Conservation (phyloP, 2,888 invertebrate genomes). For the Elgonia sp. region DNA sequence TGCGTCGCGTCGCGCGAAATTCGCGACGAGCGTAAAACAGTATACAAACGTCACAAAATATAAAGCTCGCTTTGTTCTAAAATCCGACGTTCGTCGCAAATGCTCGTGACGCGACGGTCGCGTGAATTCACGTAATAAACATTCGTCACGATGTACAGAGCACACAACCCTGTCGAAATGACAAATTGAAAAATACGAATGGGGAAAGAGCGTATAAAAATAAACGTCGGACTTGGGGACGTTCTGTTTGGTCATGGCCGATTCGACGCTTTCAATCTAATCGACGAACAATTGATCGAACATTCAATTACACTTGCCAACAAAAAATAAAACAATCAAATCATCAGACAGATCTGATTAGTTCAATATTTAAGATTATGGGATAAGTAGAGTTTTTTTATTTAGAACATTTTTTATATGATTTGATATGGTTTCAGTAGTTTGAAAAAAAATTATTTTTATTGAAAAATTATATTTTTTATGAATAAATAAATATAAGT, state of each 20-base stretch:
- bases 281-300: slow-evolving; percentile 20
- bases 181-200: slow-evolving; percentile 55
- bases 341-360: too few relatives aligned
- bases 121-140: slow-evolving; percentile 64
- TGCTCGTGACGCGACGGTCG: not conserved
- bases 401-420: too few relatives aligned
- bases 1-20: not conserved
- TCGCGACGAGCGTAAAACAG: slow-evolving; percentile 62
- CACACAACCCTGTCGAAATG: slow-evolving; percentile 45
- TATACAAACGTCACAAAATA: slow-evolving; percentile 74
- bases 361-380: too few relatives aligned
- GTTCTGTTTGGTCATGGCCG: slow-evolving; percentile 18
- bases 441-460: too few relatives aligned
- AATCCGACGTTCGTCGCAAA: slow-evolving; percentile 61
- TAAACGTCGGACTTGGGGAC: slow-evolving; percentile 51
- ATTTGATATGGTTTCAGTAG: too few relatives aligned
- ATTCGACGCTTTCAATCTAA: slow-evolving; percentile 9
- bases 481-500: too few relatives aligned
- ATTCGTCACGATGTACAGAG: slow-evolving; percentile 17
- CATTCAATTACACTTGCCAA: not conserved
- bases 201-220: slow-evolving; percentile 50
- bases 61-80: slow-evolving; percentile 66
- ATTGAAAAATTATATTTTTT: too few relatives aligned
- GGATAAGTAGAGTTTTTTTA: too few relatives aligned
- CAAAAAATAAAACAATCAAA: too few relatives aligned